A percentile compares a stretch with the other conserved stretches of the same genome.
These are phyloP conservation scores for Trididemnum miniatum DNA, from an alignment of 23 tunicate species.

Conservation along the genomic window DNA sequence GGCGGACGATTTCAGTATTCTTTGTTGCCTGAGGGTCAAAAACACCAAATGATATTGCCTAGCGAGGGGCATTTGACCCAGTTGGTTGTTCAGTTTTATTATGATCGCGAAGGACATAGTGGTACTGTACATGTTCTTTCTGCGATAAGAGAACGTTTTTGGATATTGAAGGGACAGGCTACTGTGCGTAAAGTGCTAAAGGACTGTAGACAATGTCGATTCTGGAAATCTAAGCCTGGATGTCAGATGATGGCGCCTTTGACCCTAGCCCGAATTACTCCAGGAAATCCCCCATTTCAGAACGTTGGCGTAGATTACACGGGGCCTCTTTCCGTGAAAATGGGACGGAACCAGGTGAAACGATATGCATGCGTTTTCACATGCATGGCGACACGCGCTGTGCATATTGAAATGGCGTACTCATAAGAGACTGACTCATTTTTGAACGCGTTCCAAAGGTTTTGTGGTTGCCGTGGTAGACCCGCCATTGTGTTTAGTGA, in stretches of 20 bases:
- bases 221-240: slow-evolving; percentile 34
- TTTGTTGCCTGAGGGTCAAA: neutral
- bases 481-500: slow-evolving; percentile 17
- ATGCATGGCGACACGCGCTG: slow-evolving; percentile 49
- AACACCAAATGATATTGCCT: slow-evolving; percentile 37
- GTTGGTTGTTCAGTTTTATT: neutral
- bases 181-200: slow-evolving; percentile 1
- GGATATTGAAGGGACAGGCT: slow-evolving; percentile 35
- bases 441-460: slow-evolving; percentile 18
- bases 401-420: slow-evolving; percentile 38
- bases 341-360: slow-evolving; percentile 27
- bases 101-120: slow-evolving; percentile 28
- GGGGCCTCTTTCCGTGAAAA: slow-evolving; percentile 41
- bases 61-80: neutral
- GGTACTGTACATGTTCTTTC: slow-evolving; percentile 36
- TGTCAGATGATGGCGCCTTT: slow-evolving; percentile 34
- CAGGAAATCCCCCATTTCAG: slow-evolving; percentile 13
- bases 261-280: slow-evolving; percentile 22
- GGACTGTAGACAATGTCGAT: slow-evolving; percentile 14
- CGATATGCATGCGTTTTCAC: slow-evolving; percentile 41
- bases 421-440: slow-evolving; percentile 35
- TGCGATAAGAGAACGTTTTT: slow-evolving; percentile 5
- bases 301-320: slow-evolving; percentile 22
- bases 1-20: slow-evolving; percentile 26
- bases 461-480: slow-evolving; percentile 21